These are phyloP conservation scores for Murina feae DNA, from an alignment of 2,113 vertebrate genomes.

Conservation along the genomic window DNA sequence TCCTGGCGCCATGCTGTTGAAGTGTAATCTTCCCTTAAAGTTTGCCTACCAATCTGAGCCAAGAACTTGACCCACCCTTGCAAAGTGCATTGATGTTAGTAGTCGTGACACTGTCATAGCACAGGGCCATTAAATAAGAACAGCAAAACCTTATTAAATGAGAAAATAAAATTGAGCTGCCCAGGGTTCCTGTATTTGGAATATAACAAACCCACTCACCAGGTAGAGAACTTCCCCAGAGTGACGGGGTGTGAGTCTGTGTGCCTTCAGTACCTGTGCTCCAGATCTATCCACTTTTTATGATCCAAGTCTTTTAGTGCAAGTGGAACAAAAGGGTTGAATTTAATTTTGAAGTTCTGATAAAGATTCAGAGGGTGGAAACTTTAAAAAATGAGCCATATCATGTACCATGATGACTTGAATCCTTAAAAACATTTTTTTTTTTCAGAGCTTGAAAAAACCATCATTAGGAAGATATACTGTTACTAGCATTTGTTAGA, in stretches of 20 bases:
- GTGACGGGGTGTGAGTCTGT: not conserved
- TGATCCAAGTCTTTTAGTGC: not conserved
- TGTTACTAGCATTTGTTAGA: not conserved
- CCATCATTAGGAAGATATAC: not conserved
- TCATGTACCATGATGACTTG: not conserved
- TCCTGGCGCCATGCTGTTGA: not conserved
- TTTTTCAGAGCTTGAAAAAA: not conserved
- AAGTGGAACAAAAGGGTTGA: not conserved
- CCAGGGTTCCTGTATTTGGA: not conserved
- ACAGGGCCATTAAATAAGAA: not conserved
- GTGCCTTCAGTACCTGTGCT: not conserved
- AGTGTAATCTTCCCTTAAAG: not conserved
- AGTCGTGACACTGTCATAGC: not conserved
- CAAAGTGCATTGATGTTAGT: not conserved
- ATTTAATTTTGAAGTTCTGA: conserved; percentile 22
- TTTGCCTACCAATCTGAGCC: not conserved
- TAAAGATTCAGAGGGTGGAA: conserved; percentile 20
- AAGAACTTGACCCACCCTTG: not conserved
- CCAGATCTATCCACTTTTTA: not conserved
- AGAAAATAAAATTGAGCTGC: not conserved
- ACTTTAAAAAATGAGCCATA: conserved; percentile 21
- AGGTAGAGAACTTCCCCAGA: not conserved
- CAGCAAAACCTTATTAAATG: not conserved
- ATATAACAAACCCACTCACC: not conserved
- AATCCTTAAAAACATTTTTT: conserved; percentile 32